Evolutionary conservation across 2,113 vertebrate species (phyloP).

Genomic region (Ptilorrhoa leucosticta): DNA sequence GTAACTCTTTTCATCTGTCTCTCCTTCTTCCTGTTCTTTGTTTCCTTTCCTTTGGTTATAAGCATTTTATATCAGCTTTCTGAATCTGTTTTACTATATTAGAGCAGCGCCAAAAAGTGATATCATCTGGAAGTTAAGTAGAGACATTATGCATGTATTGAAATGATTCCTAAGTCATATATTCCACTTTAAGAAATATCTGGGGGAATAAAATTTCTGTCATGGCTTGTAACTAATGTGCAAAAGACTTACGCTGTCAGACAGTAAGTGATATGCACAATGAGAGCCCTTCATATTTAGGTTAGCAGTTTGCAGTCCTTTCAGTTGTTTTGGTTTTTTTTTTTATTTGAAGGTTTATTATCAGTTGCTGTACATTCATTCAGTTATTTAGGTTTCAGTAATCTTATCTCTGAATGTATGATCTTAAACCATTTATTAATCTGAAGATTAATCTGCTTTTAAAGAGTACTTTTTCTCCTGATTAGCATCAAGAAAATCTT

Average conservation of each 20-base stretch:
- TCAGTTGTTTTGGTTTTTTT: not conserved
- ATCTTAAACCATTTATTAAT: conserved; percentile 38
- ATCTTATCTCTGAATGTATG: not conserved
- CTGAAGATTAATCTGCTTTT: conserved; percentile 16
- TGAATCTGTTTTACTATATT: conserved; percentile 39
- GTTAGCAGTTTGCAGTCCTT: conserved; percentile 28
- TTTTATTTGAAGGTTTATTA: conserved; percentile 33
- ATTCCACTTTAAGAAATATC: conserved; percentile 27
- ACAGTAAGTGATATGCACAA: conserved; percentile 20
- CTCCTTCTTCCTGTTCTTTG: conserved; percentile 18
- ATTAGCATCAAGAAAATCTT: not conserved
- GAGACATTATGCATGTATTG: conserved; percentile 43
- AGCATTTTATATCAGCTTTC: conserved; percentile 46
- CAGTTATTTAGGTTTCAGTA: conserved; percentile 16
- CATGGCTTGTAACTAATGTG: conserved; percentile 27
- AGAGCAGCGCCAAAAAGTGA: conserved; percentile 15
- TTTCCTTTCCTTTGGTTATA: conserved; percentile 23
- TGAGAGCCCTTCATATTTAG: not conserved
- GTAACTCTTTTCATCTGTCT: not conserved
- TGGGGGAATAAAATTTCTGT: conserved; percentile 42
- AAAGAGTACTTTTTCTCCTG: not conserved
- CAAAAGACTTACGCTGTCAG: conserved; percentile 11
- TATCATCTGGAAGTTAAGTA: conserved; percentile 47
- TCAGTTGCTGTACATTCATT: not conserved
- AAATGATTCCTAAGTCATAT: conserved; percentile 60